These are phyloP conservation scores for Drosophila sechellia DNA, from an alignment of 1,140 invertebrate species.

Conservation along the genomic window DNA sequence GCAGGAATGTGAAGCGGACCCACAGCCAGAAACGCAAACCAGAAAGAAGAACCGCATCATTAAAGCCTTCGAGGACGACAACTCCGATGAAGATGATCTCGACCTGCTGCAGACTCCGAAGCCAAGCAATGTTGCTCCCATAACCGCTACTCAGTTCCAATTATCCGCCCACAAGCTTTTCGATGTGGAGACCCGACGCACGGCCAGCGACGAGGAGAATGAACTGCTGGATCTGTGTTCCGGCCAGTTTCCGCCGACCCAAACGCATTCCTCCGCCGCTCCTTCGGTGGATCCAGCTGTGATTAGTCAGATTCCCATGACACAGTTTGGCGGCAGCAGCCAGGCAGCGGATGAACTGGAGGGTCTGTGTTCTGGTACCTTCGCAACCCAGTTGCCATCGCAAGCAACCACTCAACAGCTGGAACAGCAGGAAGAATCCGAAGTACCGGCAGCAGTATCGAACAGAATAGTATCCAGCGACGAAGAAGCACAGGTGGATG, in stretches of 20 bases:
- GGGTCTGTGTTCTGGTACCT: constrained; percentile 60
- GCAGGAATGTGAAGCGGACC: constrained; percentile 21
- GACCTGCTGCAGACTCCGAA: constrained; percentile 77
- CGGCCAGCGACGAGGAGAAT: constrained; percentile 84
- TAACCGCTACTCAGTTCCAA: constrained; percentile 52
- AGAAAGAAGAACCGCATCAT: constrained; percentile 74
- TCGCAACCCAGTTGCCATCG: constrained; percentile 53
- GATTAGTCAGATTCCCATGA: constrained; percentile 76
- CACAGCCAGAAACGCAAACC: constrained; percentile 6
- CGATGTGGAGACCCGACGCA: constrained; percentile 64
- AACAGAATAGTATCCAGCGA: constrained; percentile 83
- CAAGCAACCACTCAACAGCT: neutral
- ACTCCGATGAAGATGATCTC: constrained; percentile 81
- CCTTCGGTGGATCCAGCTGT: constrained; percentile 32
- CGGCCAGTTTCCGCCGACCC: constrained; percentile 84
- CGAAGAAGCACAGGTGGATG: constrained; percentile 79
- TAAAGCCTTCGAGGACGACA: constrained; percentile 70
- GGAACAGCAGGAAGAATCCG: neutral
- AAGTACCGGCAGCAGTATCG: constrained; percentile 26
- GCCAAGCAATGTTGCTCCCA: constrained; percentile 57
- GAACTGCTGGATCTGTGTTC: constrained; percentile 86
- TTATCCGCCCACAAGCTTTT: constrained; percentile 60
- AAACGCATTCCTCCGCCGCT: constrained; percentile 33
- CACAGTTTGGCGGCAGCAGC: constrained; percentile 41
- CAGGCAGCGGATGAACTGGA: constrained; percentile 58